These are phyloP conservation scores for Urechis unicinctus DNA, from an alignment of 2,888 invertebrate species.

Conservation along the genomic window DNA sequence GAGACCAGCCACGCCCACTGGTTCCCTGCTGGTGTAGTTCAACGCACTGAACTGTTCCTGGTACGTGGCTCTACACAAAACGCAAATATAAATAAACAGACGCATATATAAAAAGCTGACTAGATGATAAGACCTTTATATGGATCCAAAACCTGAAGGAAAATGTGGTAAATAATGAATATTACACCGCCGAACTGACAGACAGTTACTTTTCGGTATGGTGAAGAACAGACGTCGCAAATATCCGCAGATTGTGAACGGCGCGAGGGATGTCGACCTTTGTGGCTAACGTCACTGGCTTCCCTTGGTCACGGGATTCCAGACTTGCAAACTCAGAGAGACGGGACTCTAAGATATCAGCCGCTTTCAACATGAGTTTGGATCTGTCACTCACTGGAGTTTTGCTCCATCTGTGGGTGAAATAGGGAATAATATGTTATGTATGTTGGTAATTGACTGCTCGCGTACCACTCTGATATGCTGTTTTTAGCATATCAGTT, in stretches of 20 bases:
- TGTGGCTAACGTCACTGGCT: constrained; percentile 53
- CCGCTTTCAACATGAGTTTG: constrained; percentile 50
- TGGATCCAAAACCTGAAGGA: neutral
- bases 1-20: constrained; percentile 56
- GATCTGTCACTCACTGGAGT: constrained; percentile 49
- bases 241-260: constrained; percentile 55
- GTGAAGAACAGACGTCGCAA: constrained; percentile 52
- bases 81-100: too few relatives aligned
- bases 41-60: constrained; percentile 33
- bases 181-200: too few relatives aligned
- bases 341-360: constrained; percentile 53
- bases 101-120: too few relatives aligned
- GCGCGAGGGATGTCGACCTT: constrained; percentile 56
- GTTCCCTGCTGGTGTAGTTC: constrained; percentile 53
- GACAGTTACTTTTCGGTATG: constrained; percentile 45
- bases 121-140: too few relatives aligned
- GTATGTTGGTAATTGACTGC: too few relatives aligned
- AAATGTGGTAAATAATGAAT: too few relatives aligned
- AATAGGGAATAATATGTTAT: too few relatives aligned
- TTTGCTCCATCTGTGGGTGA: constrained; percentile 52
- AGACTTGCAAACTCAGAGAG: constrained; percentile 53
- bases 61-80: constrained; percentile 29
- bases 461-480: too few relatives aligned
- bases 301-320: constrained; percentile 57
- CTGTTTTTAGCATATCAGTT: too few relatives aligned